Conservation (phyloP, 2,113 vertebrate genomes). For the Nibea coibor region DNA sequence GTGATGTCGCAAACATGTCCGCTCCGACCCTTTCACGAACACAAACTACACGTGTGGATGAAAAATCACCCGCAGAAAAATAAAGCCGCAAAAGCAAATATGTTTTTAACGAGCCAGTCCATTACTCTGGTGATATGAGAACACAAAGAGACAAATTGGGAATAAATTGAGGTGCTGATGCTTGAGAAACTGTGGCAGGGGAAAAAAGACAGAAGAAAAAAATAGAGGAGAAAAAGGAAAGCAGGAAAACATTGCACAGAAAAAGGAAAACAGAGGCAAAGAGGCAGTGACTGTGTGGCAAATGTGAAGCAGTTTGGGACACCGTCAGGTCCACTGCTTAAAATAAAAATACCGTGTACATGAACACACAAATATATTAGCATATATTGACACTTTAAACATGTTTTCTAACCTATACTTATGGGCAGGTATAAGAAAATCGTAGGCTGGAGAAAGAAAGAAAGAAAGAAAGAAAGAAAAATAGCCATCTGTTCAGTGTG, state of each 20-base stretch:
- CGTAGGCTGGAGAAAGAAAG: conserved; percentile 1
- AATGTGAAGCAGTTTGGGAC: conserved; percentile 35
- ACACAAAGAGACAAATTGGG: conserved; percentile 81
- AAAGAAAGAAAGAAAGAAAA: conserved; percentile 27
- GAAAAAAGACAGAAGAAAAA: neutral
- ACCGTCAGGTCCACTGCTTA: neutral
- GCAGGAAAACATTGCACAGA: neutral
- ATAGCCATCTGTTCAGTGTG: neutral
- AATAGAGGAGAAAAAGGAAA: conserved; percentile 13
- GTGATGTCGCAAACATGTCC: conserved; percentile 36
- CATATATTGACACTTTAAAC: too few species aligned
- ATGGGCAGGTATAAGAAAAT: conserved; percentile 4
- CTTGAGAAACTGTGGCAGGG: conserved; percentile 59
- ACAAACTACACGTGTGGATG: conserved; percentile 68
- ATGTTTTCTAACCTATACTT: neutral
- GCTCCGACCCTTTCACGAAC: conserved; percentile 16
- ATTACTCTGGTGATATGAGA: conserved; percentile 81
- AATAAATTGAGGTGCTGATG: conserved; percentile 79
- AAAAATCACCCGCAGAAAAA: conserved; percentile 78
- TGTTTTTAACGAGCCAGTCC: conserved; percentile 82
- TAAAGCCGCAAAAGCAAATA: conserved; percentile 81
- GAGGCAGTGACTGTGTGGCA: conserved; percentile 11
- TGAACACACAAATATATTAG: too few species aligned
- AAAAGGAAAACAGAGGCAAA: conserved; percentile 9
- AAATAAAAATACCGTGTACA: neutral